phyloP scores from a whole-genome alignment of 1,140 invertebrate genomes.

The Apis dorsata region DNA sequence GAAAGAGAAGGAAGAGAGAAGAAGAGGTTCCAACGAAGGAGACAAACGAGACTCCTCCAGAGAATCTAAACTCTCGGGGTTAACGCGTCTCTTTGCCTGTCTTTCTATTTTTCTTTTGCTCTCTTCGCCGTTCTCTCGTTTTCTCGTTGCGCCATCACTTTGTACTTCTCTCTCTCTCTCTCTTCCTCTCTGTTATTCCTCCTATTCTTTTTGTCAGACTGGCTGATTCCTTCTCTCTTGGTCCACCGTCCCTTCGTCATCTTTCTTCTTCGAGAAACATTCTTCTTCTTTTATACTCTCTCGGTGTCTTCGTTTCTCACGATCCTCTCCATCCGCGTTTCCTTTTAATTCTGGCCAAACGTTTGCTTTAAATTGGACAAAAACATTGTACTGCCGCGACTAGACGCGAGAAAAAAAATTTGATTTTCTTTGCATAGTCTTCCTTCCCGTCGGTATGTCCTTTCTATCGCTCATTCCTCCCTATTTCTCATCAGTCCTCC shows the following conservation, averaged over 20 bases:
- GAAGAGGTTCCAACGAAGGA: conserved; percentile 53
- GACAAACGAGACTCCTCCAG: conserved; percentile 50
- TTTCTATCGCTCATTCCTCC: neutral
- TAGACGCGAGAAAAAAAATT: neutral
- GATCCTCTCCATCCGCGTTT: neutral
- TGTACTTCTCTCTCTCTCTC: conserved; percentile 8
- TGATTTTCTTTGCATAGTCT: neutral
- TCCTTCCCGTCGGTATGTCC: neutral
- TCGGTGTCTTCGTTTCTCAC: conserved; percentile 18
- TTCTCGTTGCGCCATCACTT: neutral
- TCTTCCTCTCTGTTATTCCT: conserved; percentile 20
- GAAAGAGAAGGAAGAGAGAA: conserved; percentile 30
- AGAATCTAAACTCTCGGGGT: conserved; percentile 58
- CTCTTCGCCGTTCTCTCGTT: neutral
- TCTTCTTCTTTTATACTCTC: conserved; percentile 24
- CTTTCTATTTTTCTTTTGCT: conserved; percentile 33
- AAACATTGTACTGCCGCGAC: neutral
- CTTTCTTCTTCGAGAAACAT: conserved; percentile 28
- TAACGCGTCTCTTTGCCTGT: conserved; percentile 39
- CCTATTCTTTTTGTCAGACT: conserved; percentile 24
- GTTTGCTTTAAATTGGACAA: neutral
- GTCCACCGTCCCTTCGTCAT: conserved; percentile 27
- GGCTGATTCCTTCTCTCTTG: conserved; percentile 6
- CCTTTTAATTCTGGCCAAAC: conserved; percentile 10
- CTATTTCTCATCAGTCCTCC: neutral